Evolutionary conservation across 37 sponge, comb jelly and placozoan species (phyloP).

Genomic region (Beroe forskalii): DNA sequence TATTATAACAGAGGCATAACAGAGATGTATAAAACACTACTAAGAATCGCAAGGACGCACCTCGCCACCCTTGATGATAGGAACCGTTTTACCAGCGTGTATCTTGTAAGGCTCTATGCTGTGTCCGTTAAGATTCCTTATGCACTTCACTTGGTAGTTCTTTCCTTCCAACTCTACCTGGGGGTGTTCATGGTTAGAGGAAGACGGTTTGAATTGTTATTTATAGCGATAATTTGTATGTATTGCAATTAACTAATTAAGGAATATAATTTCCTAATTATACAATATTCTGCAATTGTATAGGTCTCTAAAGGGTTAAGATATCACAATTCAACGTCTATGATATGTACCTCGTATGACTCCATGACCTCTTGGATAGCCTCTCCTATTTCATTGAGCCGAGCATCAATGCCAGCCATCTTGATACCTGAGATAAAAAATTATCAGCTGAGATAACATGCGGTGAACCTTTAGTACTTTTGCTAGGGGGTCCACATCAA

Average conservation of each 20-base stretch:
- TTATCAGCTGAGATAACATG: neutral
- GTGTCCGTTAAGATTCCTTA: constrained; percentile 75
- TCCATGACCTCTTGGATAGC: constrained; percentile 98
- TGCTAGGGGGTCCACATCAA: neutral
- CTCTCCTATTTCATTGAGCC: constrained; percentile 93
- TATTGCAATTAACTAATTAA: neutral
- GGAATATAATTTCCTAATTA: neutral
- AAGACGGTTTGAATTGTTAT: no score
- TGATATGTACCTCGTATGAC: constrained; percentile 80
- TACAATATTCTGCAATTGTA: no score
- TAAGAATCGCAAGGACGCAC: no score
- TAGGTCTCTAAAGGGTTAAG: no score
- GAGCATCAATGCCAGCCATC: constrained; percentile 89
- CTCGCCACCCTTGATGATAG: constrained; percentile 86
- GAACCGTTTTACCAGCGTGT: constrained; percentile 98
- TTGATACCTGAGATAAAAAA: constrained; percentile 70
- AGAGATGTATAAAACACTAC: no score
- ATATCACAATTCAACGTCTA: neutral
- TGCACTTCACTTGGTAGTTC: constrained; percentile 73
- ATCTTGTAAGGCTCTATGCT: constrained; percentile 82
- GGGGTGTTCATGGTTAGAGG: no score
- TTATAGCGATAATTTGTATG: neutral
- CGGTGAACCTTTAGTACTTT: neutral
- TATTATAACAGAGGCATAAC: no score
- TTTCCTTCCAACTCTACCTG: constrained; percentile 87